Percentiles rank a stretch among this genome's conserved stretches.
Evolutionary conservation across 2,888 invertebrate species (phyloP).

Genomic region (Scaptomyza parva): DNA sequence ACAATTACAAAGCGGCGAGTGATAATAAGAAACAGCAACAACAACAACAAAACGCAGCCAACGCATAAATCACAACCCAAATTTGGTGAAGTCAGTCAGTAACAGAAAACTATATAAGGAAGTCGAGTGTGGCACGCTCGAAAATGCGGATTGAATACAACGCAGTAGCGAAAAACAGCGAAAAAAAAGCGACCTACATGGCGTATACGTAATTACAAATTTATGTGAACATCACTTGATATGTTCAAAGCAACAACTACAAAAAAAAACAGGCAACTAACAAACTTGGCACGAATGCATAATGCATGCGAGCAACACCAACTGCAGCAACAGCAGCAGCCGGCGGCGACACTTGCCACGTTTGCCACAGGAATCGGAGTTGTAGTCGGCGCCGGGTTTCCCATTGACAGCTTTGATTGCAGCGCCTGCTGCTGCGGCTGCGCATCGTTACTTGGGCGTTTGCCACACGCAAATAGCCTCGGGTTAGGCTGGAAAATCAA

Average conservation of each 20-base stretch:
- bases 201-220: slow-evolving; percentile 79
- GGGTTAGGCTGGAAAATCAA: slow-evolving; percentile 63
- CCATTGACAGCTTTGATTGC: slow-evolving; percentile 25
- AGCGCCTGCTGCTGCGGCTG: slow-evolving; percentile 39
- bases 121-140: slow-evolving; percentile 62
- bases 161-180: slow-evolving; percentile 8
- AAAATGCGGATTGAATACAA: slow-evolving; percentile 64
- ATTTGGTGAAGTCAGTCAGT: slow-evolving; percentile 52
- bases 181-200: slow-evolving; percentile 67
- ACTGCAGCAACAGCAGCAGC: slow-evolving; percentile 23
- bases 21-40: slow-evolving; percentile 41
- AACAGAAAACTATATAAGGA: slow-evolving; percentile 67
- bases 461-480: slow-evolving; percentile 56
- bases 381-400: slow-evolving; percentile 7
- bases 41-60: slow-evolving; percentile 45
- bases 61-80: slow-evolving; percentile 72
- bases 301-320: slow-evolving; percentile 39
- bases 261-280: slow-evolving; percentile 45
- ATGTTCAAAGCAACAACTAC: slow-evolving; percentile 24
- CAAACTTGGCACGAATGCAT: slow-evolving; percentile 62
- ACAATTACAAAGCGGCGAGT: slow-evolving; percentile 62
- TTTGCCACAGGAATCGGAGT: slow-evolving; percentile 43
- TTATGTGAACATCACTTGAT: slow-evolving; percentile 69
- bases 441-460: slow-evolving; percentile 56
- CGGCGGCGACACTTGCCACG: slow-evolving; percentile 57